A percentile compares a stretch with the other conserved stretches of the same genome.
phyloP scores from a whole-genome alignment of 2,888 invertebrate genomes.

The Ectropis crepuscularia region DNA sequence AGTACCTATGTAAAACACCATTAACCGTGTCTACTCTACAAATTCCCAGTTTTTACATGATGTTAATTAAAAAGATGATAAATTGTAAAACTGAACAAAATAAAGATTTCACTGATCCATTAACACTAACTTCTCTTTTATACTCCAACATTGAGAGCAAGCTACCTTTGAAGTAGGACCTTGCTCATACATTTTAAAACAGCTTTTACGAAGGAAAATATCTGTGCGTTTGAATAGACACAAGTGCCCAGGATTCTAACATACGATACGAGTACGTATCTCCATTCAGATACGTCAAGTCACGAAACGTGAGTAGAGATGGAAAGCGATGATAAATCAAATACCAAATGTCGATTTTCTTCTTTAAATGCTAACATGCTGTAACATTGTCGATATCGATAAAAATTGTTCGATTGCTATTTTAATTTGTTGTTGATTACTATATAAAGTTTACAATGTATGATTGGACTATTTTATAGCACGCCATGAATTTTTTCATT shows the following conservation, averaged over 20 bases:
- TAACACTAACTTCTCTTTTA: conserved; percentile 7
- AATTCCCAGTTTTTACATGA: no score
- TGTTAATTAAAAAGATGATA: no score
- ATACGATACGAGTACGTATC: conserved; percentile 18
- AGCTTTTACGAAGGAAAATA: conserved; percentile 28
- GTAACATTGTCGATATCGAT: conserved; percentile 2
- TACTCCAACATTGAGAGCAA: conserved; percentile 23
- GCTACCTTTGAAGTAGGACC: conserved; percentile 28
- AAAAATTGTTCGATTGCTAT: not conserved
- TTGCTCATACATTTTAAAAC: conserved; percentile 25
- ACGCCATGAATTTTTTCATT: no score
- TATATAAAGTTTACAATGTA: no score
- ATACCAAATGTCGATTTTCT: conserved; percentile 20
- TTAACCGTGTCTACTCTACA: no score
- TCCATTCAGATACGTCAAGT: conserved; percentile 31
- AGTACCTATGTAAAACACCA: no score
- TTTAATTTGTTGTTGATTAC: not conserved
- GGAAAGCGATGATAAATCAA: conserved; percentile 23
- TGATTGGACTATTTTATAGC: no score
- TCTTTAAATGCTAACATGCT: not conserved
- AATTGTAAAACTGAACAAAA: not conserved
- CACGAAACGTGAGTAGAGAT: conserved; percentile 28
- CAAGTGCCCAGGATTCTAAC: conserved; percentile 8
- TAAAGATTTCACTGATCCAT: no score
- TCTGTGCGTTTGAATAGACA: conserved; percentile 21